Evolutionary conservation across 2,113 vertebrate species (phyloP), one percentile per base, ranked within the genome.

Genomic region (Nothocercus nigrocapillus): DNA sequence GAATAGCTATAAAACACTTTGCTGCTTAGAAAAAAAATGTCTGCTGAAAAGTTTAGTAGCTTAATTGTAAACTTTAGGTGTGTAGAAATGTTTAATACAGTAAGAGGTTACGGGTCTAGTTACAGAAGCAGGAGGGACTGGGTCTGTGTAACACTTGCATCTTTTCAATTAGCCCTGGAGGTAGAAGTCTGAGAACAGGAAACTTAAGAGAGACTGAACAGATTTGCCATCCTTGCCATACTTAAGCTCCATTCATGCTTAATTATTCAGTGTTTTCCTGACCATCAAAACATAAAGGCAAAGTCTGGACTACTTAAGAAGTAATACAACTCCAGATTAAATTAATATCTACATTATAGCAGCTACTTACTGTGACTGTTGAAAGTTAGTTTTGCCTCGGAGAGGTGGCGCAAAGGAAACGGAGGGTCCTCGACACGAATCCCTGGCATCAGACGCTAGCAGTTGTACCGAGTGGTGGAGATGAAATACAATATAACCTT

Each of bases 401-500:
- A 94, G 95, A 96, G 86, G 96, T 96, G 93, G 94, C 69, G 96
- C 85, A 97, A 96, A 96, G 96, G 81, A 95, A 97, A 94, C 86
- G 88, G 95, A 92, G 85, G 83, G 74, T 95, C 96, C 96, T 97
- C 93, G 45, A 93, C 94, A 56, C 30, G 72, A 94, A 96, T 79
- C 89, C 8, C 82, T 95, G 96, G 97, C 97, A 97, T 96, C 95
- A 95, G 96, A 97, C 81, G 66, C 88, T 76, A 85, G 59, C 73
- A 86, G 96, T 56, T 74, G 91, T 9, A 9, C 95, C 58, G 59
- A 47, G 59, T 20, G 38, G 64, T 95, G 90, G 95, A 95, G 93
- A 58, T 89, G 90, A 81, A 94, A 97, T 85, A 96, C 96, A 97
- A 96, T 97, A 96, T 90, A 89, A 97, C 88, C 97, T 98, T 98